Base-by-base conservation (phyloP, 2,888 invertebrate genomes). In the Chrysina gloriosa region DNA sequence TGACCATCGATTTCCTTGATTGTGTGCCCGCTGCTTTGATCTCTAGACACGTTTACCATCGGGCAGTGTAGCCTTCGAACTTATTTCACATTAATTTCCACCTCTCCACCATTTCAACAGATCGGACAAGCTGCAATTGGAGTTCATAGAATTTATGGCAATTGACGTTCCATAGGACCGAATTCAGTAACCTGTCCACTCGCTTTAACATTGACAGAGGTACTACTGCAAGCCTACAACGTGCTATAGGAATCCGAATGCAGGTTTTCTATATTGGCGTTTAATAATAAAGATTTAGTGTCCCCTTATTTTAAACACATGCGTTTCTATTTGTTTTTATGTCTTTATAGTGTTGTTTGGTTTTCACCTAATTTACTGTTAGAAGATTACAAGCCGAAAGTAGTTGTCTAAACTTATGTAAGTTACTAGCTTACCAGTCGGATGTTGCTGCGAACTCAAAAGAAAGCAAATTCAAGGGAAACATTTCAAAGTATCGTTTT, bases 11-110 rank as follows among this genome's bases (percentile, higher is more conserved):
- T 73, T 73, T 69, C 72, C 50, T 71, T 73, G 73, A 74, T 75
- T 74, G 74, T 72, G 72, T 71, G 73, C 63, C 74, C 69, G 69
- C 70, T 70, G 71, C 73, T 75, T 74, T 71, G 74, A 73, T 73
- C 72, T 66, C 75, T 65, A 70, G 72, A 72, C 75, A 71, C 72
- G 72, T 72, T 72, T 72, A 71, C 68, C 65, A 70, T 72, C 70
- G 72, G 66, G 67, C 68, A 63, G 54, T 56, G 63, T 65, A 64
- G 68, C 70, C 72, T 65, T 65, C 69, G 65, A 69, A 70, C 70
- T 69, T 65, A 72, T 70, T 69, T 67, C 69, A 69, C 72, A 69
- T 71, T 70, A 67, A 71, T 70, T 69, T 67, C 56, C 52, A 16
- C 31, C 25, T 48, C 61, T 7, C 29, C 11, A 52, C 52, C 31